These are phyloP conservation scores for Drosophila meridionalis DNA, from an alignment of 2,888 invertebrate species.

Conservation along the genomic window DNA sequence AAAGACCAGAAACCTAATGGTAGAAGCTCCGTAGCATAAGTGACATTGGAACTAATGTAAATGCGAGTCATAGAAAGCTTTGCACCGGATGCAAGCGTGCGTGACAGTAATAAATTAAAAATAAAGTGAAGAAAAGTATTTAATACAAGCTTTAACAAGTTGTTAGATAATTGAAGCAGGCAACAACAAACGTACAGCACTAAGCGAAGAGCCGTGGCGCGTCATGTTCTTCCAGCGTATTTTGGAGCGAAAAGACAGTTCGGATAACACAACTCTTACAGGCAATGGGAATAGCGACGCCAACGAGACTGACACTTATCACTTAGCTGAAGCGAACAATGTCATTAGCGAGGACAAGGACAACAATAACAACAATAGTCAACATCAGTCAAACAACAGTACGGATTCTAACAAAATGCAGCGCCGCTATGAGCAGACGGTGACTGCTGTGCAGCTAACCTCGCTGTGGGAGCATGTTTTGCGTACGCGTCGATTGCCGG, in stretches of 20 bases:
- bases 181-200: constrained; percentile 8
- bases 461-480: constrained; percentile 93
- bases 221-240: constrained; percentile 83
- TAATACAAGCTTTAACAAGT: constrained; percentile 17
- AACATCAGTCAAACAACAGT: constrained; percentile 32
- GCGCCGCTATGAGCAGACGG: constrained; percentile 51
- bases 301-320: constrained; percentile 36
- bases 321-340: constrained; percentile 29
- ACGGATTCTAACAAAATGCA: constrained; percentile 57
- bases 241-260: constrained; percentile 78
- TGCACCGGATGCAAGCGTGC: constrained; percentile 68
- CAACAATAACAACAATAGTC: constrained; percentile 44
- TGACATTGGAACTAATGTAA: constrained; percentile 17
- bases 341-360: constrained; percentile 49
- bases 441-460: constrained; percentile 87
- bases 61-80: constrained; percentile 31
- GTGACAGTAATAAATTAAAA: constrained; percentile 69
- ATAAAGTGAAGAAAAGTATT: constrained; percentile 39
- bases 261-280: constrained; percentile 24
- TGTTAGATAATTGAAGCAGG: constrained; percentile 56
- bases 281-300: constrained; percentile 38
- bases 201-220: not conserved
- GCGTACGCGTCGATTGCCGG: constrained; percentile 90
- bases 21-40: not conserved
- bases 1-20: constrained; percentile 42